Base-by-base conservation (phyloP, 2,888 invertebrate genomes). In the Argyresthia goedartella region DNA sequence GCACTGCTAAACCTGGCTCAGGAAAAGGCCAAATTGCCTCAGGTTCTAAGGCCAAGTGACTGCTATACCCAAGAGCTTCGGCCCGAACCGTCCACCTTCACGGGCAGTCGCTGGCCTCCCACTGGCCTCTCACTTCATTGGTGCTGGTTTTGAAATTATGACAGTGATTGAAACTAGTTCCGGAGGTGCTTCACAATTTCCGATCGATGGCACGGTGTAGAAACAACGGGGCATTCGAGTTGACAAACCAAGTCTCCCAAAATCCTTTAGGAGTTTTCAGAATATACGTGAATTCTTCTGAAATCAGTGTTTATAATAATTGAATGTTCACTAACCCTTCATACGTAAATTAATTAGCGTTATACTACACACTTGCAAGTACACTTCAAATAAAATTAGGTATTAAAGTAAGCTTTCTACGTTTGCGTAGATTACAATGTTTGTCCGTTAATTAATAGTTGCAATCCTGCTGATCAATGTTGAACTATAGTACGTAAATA, bases 1-100 rank as follows among this genome's bases (percentile, higher is more conserved):
- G 77, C 86, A 86, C 84, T 85, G 84, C 81, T 86, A 76, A 67
- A 61, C 25, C 61, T 62, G 59, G 62, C 66, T 60, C 57, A 54
- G 55, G 62, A 60, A 14, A 16, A 45, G 8, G 39, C 50, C 50
- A 8, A 42, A 39, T 33, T 2, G 2, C 35, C 47, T 25, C 42
- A 33, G 13, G 16, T 33, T 13, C 13, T 43, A 9, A 13, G 42
- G 11, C 42, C n/a, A 36, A 8, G 14, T 33, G 50, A 48, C 50
- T 50, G 43, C 15, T 16, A 13, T n/a, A 35, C 49, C 4, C 25
- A 64, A 75, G 73, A 76, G 74, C 77, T 73, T 73, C 67, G 60
- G 47, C 34, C 15, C 52, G 10, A 13, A 53, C 54, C 49, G 51
- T 54, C 53, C 52, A 25, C 8, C 33, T 7, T 15, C 10, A 16